Conservation (phyloP, 2,888 invertebrate species). For the Linnaemya vulpina region DNA sequence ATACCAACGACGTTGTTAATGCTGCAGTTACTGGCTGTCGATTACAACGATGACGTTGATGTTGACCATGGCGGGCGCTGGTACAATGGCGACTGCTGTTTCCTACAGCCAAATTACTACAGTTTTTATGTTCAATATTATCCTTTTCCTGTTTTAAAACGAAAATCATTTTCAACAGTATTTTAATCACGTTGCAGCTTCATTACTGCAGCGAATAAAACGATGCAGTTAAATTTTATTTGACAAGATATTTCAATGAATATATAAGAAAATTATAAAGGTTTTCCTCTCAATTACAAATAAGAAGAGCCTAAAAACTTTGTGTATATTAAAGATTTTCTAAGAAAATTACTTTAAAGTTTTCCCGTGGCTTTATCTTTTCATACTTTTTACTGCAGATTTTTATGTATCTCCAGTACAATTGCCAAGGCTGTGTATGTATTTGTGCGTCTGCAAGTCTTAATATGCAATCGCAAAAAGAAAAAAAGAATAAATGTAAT, state of each 20-base stretch:
- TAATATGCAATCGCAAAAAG: neutral
- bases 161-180: neutral
- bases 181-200: constrained; percentile 15
- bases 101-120: constrained; percentile 32
- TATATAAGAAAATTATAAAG: neutral
- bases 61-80: constrained; percentile 22
- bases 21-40: constrained; percentile 44
- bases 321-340: neutral
- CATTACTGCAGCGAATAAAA: constrained; percentile 9
- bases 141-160: neutral
- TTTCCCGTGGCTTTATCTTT: neutral
- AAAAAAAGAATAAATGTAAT: constrained; percentile 31
- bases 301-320: neutral
- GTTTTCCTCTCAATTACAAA: neutral
- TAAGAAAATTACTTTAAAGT: neutral
- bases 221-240: neutral
- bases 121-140: constrained; percentile 40
- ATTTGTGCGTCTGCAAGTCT: neutral
- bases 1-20: constrained; percentile 61
- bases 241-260: neutral
- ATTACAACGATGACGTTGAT: constrained; percentile 39
- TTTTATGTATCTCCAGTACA: neutral
- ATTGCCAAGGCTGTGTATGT: neutral
- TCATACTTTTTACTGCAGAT: neutral
- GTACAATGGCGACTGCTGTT: constrained; percentile 49